Evolutionary conservation across 2,888 invertebrate species (phyloP).

Genomic region (Lepas anatifera): DNA sequence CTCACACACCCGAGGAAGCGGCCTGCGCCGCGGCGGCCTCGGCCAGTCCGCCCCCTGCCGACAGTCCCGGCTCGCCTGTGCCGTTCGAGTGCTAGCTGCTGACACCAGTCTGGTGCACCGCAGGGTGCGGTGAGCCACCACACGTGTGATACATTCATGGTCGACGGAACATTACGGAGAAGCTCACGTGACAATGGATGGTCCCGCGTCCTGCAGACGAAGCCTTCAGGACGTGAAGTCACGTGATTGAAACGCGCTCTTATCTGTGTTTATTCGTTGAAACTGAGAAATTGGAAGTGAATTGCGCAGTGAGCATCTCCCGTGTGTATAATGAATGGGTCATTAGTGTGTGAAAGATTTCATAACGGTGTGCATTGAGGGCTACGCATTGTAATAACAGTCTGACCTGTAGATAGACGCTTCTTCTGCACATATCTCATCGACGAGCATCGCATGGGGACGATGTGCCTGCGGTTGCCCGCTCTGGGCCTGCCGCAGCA

Average conservation of each 20-base stretch:
- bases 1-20: background rate
- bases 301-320: too few relatives aligned
- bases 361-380: background rate
- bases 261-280: too few relatives aligned
- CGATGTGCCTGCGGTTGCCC: background rate
- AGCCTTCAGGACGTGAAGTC: too few relatives aligned
- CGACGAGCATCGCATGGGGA: background rate
- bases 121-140: too few relatives aligned
- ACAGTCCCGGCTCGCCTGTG: background rate
- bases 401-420: too few relatives aligned
- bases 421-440: conserved; percentile 1
- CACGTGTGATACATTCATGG: background rate
- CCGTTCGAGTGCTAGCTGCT: background rate
- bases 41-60: background rate
- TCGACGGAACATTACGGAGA: background rate
- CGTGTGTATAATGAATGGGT: too few relatives aligned
- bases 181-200: too few relatives aligned
- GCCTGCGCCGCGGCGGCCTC: background rate
- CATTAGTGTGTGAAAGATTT: background rate
- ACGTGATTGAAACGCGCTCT: too few relatives aligned
- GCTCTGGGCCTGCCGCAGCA: too few relatives aligned
- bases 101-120: too few relatives aligned
- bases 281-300: too few relatives aligned
- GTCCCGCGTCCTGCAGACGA: too few relatives aligned
- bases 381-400: background rate